Evolutionary conservation across 2,888 invertebrate species (phyloP).

Genomic region (Tupiocoris notatus): DNA sequence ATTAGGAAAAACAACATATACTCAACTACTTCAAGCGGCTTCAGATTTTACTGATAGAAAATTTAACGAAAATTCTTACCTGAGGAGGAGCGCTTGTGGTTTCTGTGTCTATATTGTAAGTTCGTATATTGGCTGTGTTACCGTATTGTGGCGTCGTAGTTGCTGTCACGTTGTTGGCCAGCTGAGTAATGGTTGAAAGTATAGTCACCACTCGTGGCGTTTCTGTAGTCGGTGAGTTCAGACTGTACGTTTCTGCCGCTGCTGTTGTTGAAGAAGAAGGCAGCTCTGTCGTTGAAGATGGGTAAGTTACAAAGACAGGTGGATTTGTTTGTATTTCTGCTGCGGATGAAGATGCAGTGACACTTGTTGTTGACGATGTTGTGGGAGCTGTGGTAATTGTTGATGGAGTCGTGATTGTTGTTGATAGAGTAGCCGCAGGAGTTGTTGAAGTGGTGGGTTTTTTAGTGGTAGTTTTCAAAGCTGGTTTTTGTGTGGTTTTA

Average conservation of each 20-base stretch:
- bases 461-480: conserved; percentile 5
- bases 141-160: conserved; percentile 27
- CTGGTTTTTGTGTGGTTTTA: conserved; percentile 31
- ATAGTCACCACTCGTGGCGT: conserved; percentile 50
- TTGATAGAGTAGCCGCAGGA: background rate
- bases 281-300: conserved; percentile 49
- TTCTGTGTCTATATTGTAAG: conserved; percentile 39
- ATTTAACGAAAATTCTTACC: conserved; percentile 26
- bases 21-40: no score
- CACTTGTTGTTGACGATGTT: conserved; percentile 38
- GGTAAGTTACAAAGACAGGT: conserved; percentile 48
- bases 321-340: conserved; percentile 50
- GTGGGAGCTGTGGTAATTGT: background rate
- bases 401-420: background rate
- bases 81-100: conserved; percentile 49
- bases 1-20: no score
- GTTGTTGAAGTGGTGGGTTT: conserved; percentile 4
- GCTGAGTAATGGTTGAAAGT: conserved; percentile 49
- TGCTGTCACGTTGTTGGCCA: conserved; percentile 50
- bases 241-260: conserved; percentile 49
- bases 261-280: conserved; percentile 45
- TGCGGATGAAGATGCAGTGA: conserved; percentile 42
- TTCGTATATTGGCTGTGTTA: conserved; percentile 36
- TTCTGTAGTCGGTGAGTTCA: conserved; percentile 45
- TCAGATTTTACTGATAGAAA: no score